Conservation (phyloP, 2,797 vertebrate genomes). For the Sebastes oblongus region DNA sequence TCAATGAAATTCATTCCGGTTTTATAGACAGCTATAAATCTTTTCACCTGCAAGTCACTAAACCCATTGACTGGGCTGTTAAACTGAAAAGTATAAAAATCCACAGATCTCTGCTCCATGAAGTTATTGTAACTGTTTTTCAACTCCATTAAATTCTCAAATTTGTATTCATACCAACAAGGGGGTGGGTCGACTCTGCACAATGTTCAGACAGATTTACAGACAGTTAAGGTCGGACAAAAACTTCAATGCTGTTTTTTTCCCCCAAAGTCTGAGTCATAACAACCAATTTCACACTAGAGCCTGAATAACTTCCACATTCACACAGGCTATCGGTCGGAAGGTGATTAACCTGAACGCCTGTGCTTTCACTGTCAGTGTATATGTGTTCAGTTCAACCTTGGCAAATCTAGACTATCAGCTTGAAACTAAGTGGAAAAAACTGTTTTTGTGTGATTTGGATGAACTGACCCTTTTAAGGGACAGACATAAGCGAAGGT, state of each 20-base stretch:
- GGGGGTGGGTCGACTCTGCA: background rate
- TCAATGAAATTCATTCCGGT: background rate
- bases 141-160: background rate
- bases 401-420: background rate
- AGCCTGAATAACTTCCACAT: background rate
- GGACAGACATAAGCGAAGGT: background rate
- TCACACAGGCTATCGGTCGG: background rate
- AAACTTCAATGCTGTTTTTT: background rate
- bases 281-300: background rate
- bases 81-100: background rate
- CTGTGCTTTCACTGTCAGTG: background rate
- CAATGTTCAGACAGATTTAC: background rate
- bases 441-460: background rate
- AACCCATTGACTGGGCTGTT: background rate
- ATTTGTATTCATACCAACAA: background rate
- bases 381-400: background rate
- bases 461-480: slow-evolving; percentile 10
- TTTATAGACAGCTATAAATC: background rate
- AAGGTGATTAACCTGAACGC: background rate
- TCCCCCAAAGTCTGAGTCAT: background rate
- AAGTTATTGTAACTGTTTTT: background rate
- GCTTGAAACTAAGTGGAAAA: background rate
- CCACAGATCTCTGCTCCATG: background rate
- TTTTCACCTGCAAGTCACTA: background rate
- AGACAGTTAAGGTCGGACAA: background rate